Evolutionary conservation across 1,140 invertebrate genomes (phyloP), one percentile per base, ranked within the genome.

Genomic region (Monochamus saltuarius): DNA sequence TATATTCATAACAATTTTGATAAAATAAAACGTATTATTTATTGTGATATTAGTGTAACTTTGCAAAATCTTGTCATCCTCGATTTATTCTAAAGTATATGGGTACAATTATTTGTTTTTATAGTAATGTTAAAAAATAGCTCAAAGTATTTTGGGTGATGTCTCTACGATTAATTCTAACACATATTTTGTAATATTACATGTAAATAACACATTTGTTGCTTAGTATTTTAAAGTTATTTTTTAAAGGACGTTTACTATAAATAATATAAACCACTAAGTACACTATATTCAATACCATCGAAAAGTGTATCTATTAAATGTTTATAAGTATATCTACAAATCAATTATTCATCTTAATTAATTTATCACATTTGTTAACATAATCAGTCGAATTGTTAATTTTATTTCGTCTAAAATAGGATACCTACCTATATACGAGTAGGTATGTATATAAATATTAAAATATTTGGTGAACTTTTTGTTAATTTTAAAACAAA

Each of bases 121-220:
- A 47, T 60, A 54, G 52, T 17, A 47, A 54, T 47, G 19, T 52
- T 29, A 56, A 17, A 40, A 34, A 55, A 60, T 60, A 62, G 64
- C 64, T 66, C 64, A 66, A 66, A 66, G 40, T 66, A 38, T 56
- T 66, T 65, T 66, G 64, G 56, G 60, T 66, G 56, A 39, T 60
- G 49, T 58, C 62, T 64, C 45, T 59, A 63, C 61, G 38, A 65
- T 58, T 62, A 49, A 61, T 65, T 58, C 63, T 65, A 57, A 61
- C 59, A 65, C 63, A 62, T 65, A 65, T 62, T 65, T 65, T 65
- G 59, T 65, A 65, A 65, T 65, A 57, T 53, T 62, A 65, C 56
- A 54, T 62, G 59, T 65, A 65, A 65, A 65, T 65, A 65, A 62
- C 64, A 65, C 64, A 56, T 45, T 22, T 65, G 55, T 62, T 65